Base-by-base conservation (phyloP, 1,140 invertebrate species). In the Lordiphosa stackelbergi region DNA sequence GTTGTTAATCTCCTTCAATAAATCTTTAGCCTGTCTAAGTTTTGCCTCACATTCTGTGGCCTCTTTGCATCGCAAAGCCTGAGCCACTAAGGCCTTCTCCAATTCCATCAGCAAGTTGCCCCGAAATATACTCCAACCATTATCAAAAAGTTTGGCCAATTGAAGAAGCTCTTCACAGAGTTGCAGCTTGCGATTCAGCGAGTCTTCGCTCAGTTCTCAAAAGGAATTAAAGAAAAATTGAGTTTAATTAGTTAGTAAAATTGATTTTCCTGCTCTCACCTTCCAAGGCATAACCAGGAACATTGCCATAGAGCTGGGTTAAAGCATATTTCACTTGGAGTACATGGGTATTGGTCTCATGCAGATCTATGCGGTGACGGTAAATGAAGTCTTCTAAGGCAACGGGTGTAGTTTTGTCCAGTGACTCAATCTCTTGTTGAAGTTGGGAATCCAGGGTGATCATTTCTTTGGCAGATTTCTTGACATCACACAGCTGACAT, bases 321-420 rank as follows among this genome's bases (percentile, higher is more conserved):
- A 93, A 85, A 0, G 91, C 90, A 62, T 92, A 90, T 83, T 93
- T 93, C 3, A 92, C 90, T 73, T 92, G 90, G n/a, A 93, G 85
- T 2, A 92, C 85, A 60, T 93, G 90, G 66, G 90, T 91, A 64
- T 94, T 93, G 31, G 88, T 91, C 7, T 91, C 89, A 85, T 93
- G 92, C 24, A 94, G 73, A 5, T 90, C 81, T 31, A 89, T 84
- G 36, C 88, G 89, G 60, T 91, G 91, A 53, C 91, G 92, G 12
- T 89, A 79, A 10, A 94, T 87, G 60, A 93, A 93, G 1, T 90
- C 88, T 87, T 93, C 92, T 13, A 92, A 89, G 1, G 88, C 86
- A 19, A 85, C 70, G 0, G 91, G 90, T 10, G 88, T 88, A 3
- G 75, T 88, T 62, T 90, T 90, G 38, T 91, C 88, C 22, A 92